phyloP scores from a whole-genome alignment of 2,113 vertebrate species.

The Muntiacus muntjak region DNA sequence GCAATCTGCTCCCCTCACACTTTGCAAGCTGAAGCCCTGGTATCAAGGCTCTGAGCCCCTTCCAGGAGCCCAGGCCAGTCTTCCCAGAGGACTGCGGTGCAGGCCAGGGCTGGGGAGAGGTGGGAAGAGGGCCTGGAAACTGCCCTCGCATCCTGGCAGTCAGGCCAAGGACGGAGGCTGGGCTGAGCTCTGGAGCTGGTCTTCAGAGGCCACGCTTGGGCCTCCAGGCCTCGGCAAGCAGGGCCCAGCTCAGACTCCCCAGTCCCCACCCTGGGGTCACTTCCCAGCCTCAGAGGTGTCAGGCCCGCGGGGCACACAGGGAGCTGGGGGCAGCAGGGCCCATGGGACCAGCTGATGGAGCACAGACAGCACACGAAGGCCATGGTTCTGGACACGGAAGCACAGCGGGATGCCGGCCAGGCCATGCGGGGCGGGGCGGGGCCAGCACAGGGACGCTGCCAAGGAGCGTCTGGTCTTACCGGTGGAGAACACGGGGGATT shows the following conservation, averaged over 20 bases:
- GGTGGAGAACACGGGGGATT: constrained; percentile 92
- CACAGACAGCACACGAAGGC: fast-evolving
- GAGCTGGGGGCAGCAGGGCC: not conserved
- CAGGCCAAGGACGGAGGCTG: not conserved
- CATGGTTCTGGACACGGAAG: fast-evolving
- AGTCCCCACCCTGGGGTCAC: not conserved
- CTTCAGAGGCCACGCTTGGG: fast-evolving
- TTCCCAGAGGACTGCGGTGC: not conserved
- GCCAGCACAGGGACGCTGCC: not conserved
- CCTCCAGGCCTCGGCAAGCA: not conserved
- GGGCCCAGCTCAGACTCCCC: not conserved
- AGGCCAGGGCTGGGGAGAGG: not conserved
- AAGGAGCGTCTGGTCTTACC: constrained; percentile 86
- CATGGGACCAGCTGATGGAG: not conserved
- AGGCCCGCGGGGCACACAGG: not conserved
- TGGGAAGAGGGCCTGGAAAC: not conserved
- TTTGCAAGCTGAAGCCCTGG: not conserved
- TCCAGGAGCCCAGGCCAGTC: not conserved
- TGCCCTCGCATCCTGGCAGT: fast-evolving
- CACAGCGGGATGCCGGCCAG: not conserved
- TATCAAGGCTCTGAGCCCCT: not conserved
- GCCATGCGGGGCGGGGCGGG: constrained; percentile 36
- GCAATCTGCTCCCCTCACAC: fast-evolving
- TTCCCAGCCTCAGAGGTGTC: not conserved
- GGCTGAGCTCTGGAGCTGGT: not conserved